Base-by-base conservation (phyloP, 2,113 vertebrate genomes). In the Melanostigma gelatinosum region DNA sequence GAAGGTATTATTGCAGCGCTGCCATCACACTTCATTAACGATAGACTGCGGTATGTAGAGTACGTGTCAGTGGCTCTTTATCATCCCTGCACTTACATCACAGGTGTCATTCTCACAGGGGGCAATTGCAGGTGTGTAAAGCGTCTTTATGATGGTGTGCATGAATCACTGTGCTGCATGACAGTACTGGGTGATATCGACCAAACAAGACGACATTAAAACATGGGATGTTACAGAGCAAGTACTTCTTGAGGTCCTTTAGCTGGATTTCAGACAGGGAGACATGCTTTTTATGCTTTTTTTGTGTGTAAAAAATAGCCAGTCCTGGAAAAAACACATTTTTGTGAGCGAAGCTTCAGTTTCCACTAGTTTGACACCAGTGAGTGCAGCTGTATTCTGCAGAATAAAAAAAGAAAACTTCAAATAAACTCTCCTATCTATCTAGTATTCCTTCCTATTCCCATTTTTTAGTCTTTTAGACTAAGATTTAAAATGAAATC, bases 11-110 rank as follows among this genome's bases (percentile, higher is more conserved):
- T 34, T 46, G 3, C 9, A 12, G 13, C 22, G 15, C 12, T 27
- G 22, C n/a, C 50, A 20, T 77, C 18, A 34, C 32, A 67, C 38
- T 15, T 76, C 3, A 63, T 15, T 76, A 4, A 63, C 61, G 24
- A 74, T 68, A 48, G 46, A 54, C 40, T 69, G 81, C 48, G 85
- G 71, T 73, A 89, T 89, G 84, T 60, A 9, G 40, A 50, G 74
- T 78, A 86, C 1, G 27, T 75, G 63, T 62, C 54, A 24, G 5
- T 38, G 72, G 29, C 52, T 86, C 44, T 69, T 64, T 69, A 29
- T 58, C 63, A 58, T 77, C 75, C 75, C 63, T 58, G 32, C 58
- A 65, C 24, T 63, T 10, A 68, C 54, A 69, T 18, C n/a, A 57
- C 75, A 44, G 24, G 54, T 72, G 50, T 75, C 20, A 55, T 77